Percentiles rank a stretch among this genome's conserved stretches.
phyloP scores from a whole-genome alignment of 2,797 vertebrate genomes.

The Gallinago nigripennis region DNA sequence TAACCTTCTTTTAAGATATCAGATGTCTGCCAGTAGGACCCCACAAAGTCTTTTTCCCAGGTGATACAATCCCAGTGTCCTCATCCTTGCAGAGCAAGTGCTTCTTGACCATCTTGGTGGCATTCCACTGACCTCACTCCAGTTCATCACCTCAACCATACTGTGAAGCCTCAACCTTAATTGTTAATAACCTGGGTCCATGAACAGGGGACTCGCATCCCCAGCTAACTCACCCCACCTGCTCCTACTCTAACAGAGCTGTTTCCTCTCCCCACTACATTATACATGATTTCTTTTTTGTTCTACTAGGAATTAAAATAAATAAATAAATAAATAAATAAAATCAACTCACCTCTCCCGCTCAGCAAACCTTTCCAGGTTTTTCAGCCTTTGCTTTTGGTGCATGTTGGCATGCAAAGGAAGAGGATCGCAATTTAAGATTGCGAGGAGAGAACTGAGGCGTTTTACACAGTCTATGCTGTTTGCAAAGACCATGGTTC shows the following conservation, averaged over 20 bases:
- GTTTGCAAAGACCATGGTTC: conserved; percentile 97
- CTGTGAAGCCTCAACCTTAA: not conserved
- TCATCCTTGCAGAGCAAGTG: not conserved
- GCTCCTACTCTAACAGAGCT: not conserved
- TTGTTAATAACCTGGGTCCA: fast-evolving
- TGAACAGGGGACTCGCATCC: fast-evolving
- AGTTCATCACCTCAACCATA: not conserved
- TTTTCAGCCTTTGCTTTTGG: conserved; percentile 96
- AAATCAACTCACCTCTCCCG: conserved; percentile 84
- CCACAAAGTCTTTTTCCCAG: not conserved
- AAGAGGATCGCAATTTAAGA: conserved; percentile 85
- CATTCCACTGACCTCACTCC: not conserved
- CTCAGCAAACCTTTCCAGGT: conserved; percentile 93
- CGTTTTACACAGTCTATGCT: conserved; percentile 98
- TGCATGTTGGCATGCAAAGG: conserved; percentile 98
- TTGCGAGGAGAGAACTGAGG: conserved; percentile 88
- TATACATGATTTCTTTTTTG: not conserved
- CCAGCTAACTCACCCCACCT: not conserved
- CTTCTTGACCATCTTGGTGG: not conserved
- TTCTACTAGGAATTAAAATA: not conserved
- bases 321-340: not conserved
- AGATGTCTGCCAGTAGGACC: not conserved
- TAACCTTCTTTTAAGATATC: not conserved
- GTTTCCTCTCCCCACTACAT: not conserved
- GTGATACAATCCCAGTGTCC: not conserved